A percentile compares a stretch with the other conserved stretches of the same genome.
Conservation (phyloP, 2,113 vertebrate genomes). For the Siniperca knerii region DNA sequence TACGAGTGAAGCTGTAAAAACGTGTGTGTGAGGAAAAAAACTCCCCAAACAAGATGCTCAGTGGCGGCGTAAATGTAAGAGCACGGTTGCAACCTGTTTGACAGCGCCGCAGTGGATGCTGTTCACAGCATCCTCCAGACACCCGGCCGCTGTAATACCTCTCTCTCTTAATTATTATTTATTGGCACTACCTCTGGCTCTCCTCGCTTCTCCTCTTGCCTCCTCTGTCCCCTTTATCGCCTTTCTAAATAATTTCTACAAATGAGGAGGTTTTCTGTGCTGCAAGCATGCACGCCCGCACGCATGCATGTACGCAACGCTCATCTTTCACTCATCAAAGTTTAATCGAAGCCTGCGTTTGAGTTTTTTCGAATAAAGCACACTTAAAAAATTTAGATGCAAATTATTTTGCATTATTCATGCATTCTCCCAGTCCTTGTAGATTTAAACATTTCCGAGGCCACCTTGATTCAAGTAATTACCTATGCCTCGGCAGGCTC, state of each 20-base stretch:
- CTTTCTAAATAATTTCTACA: slow-evolving; percentile 96
- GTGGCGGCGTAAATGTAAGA: slow-evolving; percentile 43
- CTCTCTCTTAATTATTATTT: slow-evolving; percentile 83
- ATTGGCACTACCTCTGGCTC: slow-evolving; percentile 74
- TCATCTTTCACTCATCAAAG: slow-evolving; percentile 99
- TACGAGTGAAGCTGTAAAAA: slow-evolving; percentile 73
- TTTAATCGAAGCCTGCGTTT: slow-evolving; percentile 91
- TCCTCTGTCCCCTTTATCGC: slow-evolving; percentile 84
- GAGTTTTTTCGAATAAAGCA: slow-evolving; percentile 94
- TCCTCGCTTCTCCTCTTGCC: slow-evolving; percentile 40
- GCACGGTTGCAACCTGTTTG: slow-evolving; percentile 71
- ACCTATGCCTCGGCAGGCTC: slow-evolving; percentile 94
- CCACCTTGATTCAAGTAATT: slow-evolving; percentile 99
- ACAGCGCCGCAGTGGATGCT: slow-evolving; percentile 35
- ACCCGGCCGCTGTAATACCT: slow-evolving; percentile 50
- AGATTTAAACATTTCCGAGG: slow-evolving; percentile 99
- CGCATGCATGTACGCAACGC: slow-evolving; percentile 68
- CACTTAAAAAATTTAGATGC: slow-evolving; percentile 99
- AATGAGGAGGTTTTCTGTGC: slow-evolving; percentile 88
- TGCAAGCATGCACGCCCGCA: slow-evolving; percentile 23
- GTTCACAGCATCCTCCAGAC: slow-evolving; percentile 53
- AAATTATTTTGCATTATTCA: slow-evolving; percentile 99
- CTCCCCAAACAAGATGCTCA: slow-evolving; percentile 66
- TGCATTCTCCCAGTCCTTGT: slow-evolving; percentile 95
- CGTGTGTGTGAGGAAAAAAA: slow-evolving; percentile 32